A percentile compares a stretch with the other conserved stretches of the same genome.
Conservation (phyloP, 2,113 vertebrate species). For the Stegostoma tigrinum region DNA sequence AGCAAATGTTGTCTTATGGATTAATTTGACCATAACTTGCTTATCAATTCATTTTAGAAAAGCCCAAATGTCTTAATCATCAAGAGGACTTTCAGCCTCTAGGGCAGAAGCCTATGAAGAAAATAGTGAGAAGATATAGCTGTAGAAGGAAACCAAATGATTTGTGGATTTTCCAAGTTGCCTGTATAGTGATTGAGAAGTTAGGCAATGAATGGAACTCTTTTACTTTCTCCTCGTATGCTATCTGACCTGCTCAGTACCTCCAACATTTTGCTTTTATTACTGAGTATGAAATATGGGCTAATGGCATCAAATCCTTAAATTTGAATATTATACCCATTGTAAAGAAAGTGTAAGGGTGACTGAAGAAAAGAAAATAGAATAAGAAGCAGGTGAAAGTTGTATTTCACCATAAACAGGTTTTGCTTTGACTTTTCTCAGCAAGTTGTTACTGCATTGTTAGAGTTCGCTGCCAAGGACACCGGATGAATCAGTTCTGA, state of each 20-base stretch:
- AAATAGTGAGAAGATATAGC: not conserved
- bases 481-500: not conserved
- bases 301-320: not conserved
- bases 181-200: not conserved
- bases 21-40: not conserved
- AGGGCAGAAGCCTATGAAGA: not conserved
- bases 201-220: not conserved
- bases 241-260: not conserved
- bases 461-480: not conserved
- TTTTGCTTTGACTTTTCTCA: not conserved
- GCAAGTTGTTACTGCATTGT: not conserved
- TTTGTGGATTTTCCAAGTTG: not conserved
- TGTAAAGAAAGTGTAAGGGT: not conserved
- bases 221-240: not conserved
- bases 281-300: not conserved
- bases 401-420: not conserved
- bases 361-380: not conserved
- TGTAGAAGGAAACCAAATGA: not conserved
- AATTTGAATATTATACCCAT: not conserved
- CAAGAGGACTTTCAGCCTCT: not conserved
- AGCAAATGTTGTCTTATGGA: not conserved
- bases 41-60: conserved; percentile 4
- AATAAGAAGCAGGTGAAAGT: not conserved
- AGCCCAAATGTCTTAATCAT: not conserved
- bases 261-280: not conserved